These are phyloP conservation scores for Trogon melanurus DNA, from an alignment of 2,113 vertebrate species.

Conservation along the genomic window DNA sequence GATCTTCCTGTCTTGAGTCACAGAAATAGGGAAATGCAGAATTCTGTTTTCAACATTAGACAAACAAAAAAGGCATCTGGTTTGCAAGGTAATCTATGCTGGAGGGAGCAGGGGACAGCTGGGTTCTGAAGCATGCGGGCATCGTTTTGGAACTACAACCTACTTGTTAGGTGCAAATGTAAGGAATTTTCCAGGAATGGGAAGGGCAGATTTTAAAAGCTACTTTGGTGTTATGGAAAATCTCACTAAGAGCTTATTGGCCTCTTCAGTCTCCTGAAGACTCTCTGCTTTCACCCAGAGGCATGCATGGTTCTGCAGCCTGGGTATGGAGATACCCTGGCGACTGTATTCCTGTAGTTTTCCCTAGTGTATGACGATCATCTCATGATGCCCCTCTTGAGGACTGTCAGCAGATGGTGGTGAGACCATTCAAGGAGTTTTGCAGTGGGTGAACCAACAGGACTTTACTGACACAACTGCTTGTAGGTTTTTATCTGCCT, in stretches of 20 bases:
- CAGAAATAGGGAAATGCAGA: slow-evolving; percentile 17
- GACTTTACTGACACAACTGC: neutral
- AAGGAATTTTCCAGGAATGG: neutral
- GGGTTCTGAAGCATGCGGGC: neutral
- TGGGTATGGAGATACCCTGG: neutral
- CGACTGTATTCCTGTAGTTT: neutral
- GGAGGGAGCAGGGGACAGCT: neutral
- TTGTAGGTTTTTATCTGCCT: neutral
- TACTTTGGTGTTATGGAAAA: neutral
- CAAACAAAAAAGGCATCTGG: neutral
- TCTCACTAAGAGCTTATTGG: neutral
- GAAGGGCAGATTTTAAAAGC: neutral
- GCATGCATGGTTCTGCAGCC: neutral
- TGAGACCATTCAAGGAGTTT: neutral
- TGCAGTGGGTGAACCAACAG: neutral
- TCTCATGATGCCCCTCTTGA: neutral
- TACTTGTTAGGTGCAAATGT: neutral
- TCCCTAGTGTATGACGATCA: neutral
- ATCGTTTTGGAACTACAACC: neutral
- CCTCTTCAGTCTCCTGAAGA: neutral
- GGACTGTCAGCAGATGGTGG: neutral
- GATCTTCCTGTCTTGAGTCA: slow-evolving; percentile 5
- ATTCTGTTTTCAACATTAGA: neutral
- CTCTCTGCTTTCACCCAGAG: neutral
- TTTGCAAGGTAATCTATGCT: neutral